Conservation (phyloP, 2,888 invertebrate genomes). For the Neuroscelio doddi region DNA sequence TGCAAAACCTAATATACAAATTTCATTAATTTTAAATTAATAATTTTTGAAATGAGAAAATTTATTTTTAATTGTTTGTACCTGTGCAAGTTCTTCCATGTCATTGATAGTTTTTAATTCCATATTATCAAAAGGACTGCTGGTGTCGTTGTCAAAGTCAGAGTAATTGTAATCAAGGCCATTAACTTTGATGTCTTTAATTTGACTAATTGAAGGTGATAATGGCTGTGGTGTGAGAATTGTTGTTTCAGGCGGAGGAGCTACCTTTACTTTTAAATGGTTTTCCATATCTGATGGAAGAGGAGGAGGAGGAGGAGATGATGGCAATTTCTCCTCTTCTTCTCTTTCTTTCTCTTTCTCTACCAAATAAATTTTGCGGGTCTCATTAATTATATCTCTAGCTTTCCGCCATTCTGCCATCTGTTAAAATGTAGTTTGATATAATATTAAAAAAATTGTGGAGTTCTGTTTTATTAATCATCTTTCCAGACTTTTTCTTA, state of each 20-base stretch:
- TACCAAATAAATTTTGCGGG: constrained; percentile 77
- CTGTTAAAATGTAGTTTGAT: too few species aligned
- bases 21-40: neutral
- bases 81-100: constrained; percentile 90
- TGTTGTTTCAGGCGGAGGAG: constrained; percentile 71
- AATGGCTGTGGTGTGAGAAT: constrained; percentile 69
- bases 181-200: constrained; percentile 62
- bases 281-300: constrained; percentile 73
- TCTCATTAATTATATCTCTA: constrained; percentile 77
- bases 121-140: constrained; percentile 94
- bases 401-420: constrained; percentile 81
- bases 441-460: constrained; percentile 1
- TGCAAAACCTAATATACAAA: constrained; percentile 59
- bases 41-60: neutral
- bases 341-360: constrained; percentile 75
- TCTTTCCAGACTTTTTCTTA: too few species aligned
- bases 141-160: constrained; percentile 93
- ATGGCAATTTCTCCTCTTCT: constrained; percentile 48
- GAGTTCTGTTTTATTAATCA: neutral
- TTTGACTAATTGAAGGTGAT: constrained; percentile 61
- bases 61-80: constrained; percentile 16
- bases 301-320: constrained; percentile 71
- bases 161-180: constrained; percentile 62
- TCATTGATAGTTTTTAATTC: constrained; percentile 94
- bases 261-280: constrained; percentile 59